Conservation (phyloP, 2,113 vertebrate genomes). For the Pterocles orientalis region DNA sequence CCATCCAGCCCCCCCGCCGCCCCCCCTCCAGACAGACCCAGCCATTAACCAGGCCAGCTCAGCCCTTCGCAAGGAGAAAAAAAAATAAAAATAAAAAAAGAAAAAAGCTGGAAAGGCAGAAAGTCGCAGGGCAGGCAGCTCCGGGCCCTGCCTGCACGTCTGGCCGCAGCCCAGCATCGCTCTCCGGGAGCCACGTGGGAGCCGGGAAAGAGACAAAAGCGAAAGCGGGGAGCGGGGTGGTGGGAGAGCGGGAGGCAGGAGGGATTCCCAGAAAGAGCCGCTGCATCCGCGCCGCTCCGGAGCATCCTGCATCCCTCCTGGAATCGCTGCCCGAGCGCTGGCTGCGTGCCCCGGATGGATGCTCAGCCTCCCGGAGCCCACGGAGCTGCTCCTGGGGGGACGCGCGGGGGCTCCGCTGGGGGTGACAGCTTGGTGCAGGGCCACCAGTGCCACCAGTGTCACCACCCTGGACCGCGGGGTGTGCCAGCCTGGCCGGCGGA, state of each 20-base stretch:
- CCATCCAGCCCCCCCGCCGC: too few relatives aligned
- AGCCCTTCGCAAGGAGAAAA: background rate
- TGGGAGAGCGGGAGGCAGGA: background rate
- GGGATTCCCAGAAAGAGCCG: background rate
- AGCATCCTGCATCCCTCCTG: background rate
- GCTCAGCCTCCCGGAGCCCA: background rate
- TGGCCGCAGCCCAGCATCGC: background rate
- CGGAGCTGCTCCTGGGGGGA: background rate
- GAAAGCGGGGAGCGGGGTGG: background rate
- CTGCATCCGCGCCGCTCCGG: fast-evolving
- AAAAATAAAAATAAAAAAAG: too few relatives aligned
- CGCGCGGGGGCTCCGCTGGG: background rate
- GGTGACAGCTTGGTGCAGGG: background rate
- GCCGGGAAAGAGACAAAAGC: background rate
- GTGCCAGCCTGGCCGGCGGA: background rate
- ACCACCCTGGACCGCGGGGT: background rate
- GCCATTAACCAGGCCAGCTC: background rate
- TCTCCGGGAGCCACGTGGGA: background rate
- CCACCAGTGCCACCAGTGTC: background rate
- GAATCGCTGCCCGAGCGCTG: too few relatives aligned
- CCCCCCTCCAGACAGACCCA: background rate
- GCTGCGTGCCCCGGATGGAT: background rate
- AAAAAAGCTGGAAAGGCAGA: background rate
- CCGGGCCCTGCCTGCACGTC: fast-evolving
- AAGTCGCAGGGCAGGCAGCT: background rate